Percentiles rank a stretch among this genome's conserved stretches.
Evolutionary conservation across 2,113 vertebrate species (phyloP).

Genomic region (Myrmecophaga tridactyla): DNA sequence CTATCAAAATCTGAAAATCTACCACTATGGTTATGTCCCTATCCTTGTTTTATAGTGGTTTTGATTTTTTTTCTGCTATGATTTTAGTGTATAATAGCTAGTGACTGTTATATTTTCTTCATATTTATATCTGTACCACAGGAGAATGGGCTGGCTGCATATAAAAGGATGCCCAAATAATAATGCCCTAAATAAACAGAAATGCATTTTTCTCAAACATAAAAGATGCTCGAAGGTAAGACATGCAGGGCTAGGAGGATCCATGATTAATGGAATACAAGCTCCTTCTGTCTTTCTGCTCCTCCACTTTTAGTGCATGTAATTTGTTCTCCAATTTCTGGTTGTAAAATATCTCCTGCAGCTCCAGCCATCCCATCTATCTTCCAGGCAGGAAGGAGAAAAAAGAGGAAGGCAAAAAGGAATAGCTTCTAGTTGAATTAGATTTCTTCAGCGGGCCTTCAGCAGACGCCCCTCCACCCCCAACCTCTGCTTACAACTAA

Average conservation of each 20-base stretch:
- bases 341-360: background rate
- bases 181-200: background rate
- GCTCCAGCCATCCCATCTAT: background rate
- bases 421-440: background rate
- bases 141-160: background rate
- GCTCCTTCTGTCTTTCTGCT: background rate
- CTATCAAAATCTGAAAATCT: constrained; percentile 21
- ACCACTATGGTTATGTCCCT: background rate
- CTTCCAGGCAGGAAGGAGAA: background rate
- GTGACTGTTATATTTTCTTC: background rate
- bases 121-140: background rate
- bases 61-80: background rate
- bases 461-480: too few relatives aligned
- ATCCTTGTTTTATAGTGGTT: constrained; percentile 2
- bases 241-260: background rate
- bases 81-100: constrained; percentile 5
- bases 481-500: background rate
- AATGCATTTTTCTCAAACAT: background rate
- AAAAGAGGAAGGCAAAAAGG: background rate
- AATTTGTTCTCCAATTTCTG: background rate
- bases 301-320: background rate
- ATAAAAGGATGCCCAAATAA: constrained; percentile 17
- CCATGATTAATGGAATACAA: background rate
- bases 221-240: background rate
- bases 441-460: background rate